Percentiles rank a stretch among this genome's conserved stretches.
Conservation (phyloP, 2,113 vertebrate genomes). For the Scophthalmus maximus region DNA sequence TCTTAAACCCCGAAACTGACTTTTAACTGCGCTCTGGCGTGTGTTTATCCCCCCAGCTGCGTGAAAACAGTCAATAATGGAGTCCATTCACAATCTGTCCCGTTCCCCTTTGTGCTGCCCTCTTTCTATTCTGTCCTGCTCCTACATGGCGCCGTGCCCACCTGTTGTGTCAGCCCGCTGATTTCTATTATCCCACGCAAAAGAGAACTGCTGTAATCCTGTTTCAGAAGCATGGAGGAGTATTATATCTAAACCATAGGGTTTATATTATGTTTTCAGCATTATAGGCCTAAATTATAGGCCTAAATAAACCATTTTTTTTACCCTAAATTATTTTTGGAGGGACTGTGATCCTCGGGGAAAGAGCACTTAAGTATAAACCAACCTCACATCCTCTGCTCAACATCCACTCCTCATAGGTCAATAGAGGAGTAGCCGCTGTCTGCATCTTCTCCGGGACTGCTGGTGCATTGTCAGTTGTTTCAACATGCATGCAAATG, state of each 20-base stretch:
- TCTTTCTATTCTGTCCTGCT: conserved; percentile 59
- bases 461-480: not conserved
- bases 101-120: conserved; percentile 51
- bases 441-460: not conserved
- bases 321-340: not conserved
- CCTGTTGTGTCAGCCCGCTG: conserved; percentile 79
- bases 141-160: conserved; percentile 70
- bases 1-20: conserved; percentile 54
- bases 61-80: conserved; percentile 6
- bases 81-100: not conserved
- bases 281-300: too few species aligned
- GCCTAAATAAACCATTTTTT: not conserved
- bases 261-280: too few species aligned
- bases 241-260: too few species aligned
- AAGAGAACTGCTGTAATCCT: conserved; percentile 31
- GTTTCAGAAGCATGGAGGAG: conserved; percentile 19
- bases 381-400: conserved; percentile 10
- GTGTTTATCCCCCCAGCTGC: conserved; percentile 29
- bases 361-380: not conserved
- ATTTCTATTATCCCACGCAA: conserved; percentile 32
- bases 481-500: not conserved
- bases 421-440: not conserved
- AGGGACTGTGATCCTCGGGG: not conserved
- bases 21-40: conserved; percentile 35
- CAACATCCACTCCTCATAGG: not conserved